Conservation (phyloP, 2,113 vertebrate genomes). For the Centropus bengalensis region DNA sequence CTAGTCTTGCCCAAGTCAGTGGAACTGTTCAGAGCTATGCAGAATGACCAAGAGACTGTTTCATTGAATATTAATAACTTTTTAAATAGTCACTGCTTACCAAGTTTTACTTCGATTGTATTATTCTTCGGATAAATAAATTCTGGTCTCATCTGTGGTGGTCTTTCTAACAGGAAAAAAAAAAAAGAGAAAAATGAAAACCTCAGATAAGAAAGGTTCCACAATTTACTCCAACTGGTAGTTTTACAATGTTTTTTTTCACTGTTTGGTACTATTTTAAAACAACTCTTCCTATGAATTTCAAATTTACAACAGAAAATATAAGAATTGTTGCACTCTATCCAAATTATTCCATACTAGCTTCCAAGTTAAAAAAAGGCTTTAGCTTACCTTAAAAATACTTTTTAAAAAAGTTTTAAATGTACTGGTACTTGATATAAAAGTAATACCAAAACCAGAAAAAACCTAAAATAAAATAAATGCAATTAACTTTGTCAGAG, state of each 20-base stretch:
- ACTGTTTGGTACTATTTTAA: background rate
- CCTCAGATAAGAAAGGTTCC: background rate
- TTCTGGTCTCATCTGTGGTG: slow-evolving; percentile 28
- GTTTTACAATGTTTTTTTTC: background rate
- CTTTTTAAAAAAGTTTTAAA: background rate
- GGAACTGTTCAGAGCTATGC: background rate
- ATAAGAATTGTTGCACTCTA: background rate
- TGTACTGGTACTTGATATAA: background rate
- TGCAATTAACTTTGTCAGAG: background rate
- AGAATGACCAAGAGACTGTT: background rate
- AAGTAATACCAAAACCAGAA: background rate
- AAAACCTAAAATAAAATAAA: background rate
- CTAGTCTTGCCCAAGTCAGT: background rate
- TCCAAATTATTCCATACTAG: background rate
- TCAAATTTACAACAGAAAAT: background rate
- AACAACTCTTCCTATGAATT: background rate
- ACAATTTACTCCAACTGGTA: background rate
- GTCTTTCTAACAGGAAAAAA: slow-evolving; percentile 50
- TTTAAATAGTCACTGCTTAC: slow-evolving; percentile 74
- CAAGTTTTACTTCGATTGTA: slow-evolving; percentile 74
- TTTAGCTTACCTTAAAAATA: background rate
- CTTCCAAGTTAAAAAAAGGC: background rate
- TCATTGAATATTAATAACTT: background rate
- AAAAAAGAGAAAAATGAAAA: background rate
- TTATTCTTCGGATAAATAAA: slow-evolving; percentile 80